phyloP scores from a whole-genome alignment of 2,888 invertebrate species.

The Neuroscelio doddi region DNA sequence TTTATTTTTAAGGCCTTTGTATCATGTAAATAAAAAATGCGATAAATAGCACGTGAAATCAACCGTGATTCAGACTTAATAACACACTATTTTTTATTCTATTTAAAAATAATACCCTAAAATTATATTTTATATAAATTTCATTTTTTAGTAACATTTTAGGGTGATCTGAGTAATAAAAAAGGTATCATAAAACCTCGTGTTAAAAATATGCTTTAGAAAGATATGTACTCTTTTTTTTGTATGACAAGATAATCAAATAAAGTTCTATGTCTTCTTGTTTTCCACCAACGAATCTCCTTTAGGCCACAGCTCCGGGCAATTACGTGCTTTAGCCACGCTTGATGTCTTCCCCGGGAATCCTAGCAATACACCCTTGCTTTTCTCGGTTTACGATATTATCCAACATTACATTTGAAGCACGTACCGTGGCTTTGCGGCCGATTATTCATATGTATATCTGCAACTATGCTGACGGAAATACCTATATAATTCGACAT shows the following conservation, averaged over 20 bases:
- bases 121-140: no score
- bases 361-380: constrained; percentile 19
- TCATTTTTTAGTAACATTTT: no score
- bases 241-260: constrained; percentile 10
- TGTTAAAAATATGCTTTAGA: background rate
- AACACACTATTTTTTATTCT: no score
- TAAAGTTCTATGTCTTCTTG: constrained; percentile 3
- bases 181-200: no score
- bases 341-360: constrained; percentile 16
- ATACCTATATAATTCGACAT: constrained; percentile 46
- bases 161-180: no score
- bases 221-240: background rate
- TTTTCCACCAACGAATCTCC: background rate
- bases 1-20: no score
- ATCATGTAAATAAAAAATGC: no score
- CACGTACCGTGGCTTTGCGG: constrained; percentile 45
- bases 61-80: no score
- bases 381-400: constrained; percentile 39
- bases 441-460: constrained; percentile 46
- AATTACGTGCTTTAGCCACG: constrained; percentile 14
- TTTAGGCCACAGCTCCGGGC: constrained; percentile 11
- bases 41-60: no score
- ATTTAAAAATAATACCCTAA: no score
- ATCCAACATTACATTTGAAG: constrained; percentile 45
- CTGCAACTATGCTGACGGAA: constrained; percentile 30